These are phyloP conservation scores for Luehdorfia chinensis DNA, from an alignment of 1,140 invertebrate species.

Conservation along the genomic window DNA sequence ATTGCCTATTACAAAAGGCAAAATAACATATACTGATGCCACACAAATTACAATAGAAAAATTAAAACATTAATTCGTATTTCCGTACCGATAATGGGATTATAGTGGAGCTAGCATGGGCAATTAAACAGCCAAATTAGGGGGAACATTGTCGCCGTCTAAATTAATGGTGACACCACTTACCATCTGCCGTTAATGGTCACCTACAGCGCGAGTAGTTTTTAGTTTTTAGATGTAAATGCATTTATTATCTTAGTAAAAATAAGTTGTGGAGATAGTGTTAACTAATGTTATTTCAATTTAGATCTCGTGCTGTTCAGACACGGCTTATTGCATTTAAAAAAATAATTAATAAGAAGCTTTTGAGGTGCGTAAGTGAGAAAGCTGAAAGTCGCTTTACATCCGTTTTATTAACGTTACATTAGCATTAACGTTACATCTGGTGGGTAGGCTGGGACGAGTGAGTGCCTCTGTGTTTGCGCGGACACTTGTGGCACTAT, in stretches of 20 bases:
- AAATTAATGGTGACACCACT: conserved; percentile 22
- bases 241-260: conserved; percentile 5
- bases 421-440: too few species aligned
- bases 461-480: too few species aligned
- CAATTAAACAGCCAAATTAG: conserved; percentile 33
- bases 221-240: conserved; percentile 12
- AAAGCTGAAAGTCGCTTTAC: too few species aligned
- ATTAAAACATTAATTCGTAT: conserved; percentile 27
- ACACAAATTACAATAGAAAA: conserved; percentile 18
- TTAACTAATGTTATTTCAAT: neutral
- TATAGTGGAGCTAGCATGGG: conserved; percentile 19
- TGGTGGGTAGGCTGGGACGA: too few species aligned
- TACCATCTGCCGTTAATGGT: conserved; percentile 23
- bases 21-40: neutral
- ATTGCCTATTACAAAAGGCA: conserved; percentile 3
- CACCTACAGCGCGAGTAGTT: neutral
- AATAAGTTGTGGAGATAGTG: neutral
- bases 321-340: too few species aligned
- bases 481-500: too few species aligned
- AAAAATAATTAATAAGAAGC: too few species aligned
- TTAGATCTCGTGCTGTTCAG: too few species aligned
- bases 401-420: too few species aligned
- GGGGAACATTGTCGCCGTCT: conserved; percentile 30
- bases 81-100: conserved; percentile 30
- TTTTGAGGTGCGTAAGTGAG: too few species aligned